Evolutionary conservation across 2,888 invertebrate genomes (phyloP).

Genomic region (Pollenia labialis): DNA sequence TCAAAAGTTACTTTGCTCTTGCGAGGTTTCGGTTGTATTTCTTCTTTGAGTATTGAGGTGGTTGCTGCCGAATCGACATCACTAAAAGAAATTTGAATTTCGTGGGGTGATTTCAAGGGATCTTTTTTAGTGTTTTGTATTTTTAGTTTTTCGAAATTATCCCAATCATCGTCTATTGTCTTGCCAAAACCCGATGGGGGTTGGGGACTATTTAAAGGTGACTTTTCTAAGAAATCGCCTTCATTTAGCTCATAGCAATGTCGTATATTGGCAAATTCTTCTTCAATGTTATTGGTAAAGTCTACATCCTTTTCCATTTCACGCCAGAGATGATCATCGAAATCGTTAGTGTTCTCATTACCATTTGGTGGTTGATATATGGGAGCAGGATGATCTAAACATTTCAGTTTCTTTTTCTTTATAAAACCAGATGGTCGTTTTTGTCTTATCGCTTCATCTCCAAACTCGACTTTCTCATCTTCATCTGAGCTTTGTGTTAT

Average conservation of each 20-base stretch:
- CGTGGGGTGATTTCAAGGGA: constrained; percentile 10
- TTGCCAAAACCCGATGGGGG: constrained; percentile 78
- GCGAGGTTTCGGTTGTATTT: constrained; percentile 71
- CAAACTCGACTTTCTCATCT: constrained; percentile 25
- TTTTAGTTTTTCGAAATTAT: constrained; percentile 77
- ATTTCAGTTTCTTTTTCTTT: constrained; percentile 16
- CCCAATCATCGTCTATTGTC: constrained; percentile 80
- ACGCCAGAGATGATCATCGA: constrained; percentile 69
- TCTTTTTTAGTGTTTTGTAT: background rate
- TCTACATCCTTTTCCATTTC: constrained; percentile 74
- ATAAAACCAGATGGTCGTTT: constrained; percentile 37
- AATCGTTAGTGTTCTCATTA: background rate
- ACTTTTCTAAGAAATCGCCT: constrained; percentile 77
- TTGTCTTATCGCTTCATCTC: constrained; percentile 29
- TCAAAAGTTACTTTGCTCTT: constrained; percentile 79
- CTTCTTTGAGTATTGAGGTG: constrained; percentile 60
- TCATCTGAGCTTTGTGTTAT: background rate
- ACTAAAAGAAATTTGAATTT: constrained; percentile 51
- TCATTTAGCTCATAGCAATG: constrained; percentile 79
- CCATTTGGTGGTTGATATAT: background rate
- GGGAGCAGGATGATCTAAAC: constrained; percentile 30
- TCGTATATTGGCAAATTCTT: constrained; percentile 78
- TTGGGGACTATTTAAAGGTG: background rate
- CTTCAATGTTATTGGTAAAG: constrained; percentile 71
- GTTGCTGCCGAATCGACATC: constrained; percentile 34